A percentile compares a stretch with the other conserved stretches of the same genome.
phyloP scores from a whole-genome alignment of 2,113 vertebrate genomes.

The Arenaria interpres region DNA sequence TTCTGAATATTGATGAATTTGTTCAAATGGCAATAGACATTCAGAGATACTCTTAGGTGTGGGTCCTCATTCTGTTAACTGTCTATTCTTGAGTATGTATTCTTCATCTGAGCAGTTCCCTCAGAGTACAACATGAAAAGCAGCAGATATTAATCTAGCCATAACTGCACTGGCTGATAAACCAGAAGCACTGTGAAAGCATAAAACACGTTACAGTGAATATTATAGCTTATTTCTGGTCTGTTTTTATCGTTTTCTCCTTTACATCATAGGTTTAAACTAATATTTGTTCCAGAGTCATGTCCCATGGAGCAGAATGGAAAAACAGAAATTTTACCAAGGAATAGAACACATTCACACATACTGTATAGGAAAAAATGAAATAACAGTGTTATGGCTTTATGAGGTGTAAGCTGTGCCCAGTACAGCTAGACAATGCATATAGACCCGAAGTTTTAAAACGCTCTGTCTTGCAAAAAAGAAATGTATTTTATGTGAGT shows the following conservation, averaged over 20 bases:
- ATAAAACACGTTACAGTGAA: background rate
- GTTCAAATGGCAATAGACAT: background rate
- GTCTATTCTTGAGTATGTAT: background rate
- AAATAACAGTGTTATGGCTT: conserved; percentile 2
- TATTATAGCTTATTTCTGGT: background rate
- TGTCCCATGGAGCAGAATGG: background rate
- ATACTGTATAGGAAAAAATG: conserved; percentile 5
- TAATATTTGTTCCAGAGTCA: conserved; percentile 7
- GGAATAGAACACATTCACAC: background rate
- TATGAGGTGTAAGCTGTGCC: conserved; percentile 17
- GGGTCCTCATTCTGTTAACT: background rate
- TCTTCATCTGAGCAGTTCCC: background rate
- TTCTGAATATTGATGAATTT: background rate
- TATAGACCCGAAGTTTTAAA: background rate
- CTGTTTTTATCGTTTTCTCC: background rate
- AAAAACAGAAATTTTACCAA: conserved; percentile 35
- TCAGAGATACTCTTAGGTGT: background rate
- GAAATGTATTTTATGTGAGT: background rate
- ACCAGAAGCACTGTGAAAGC: background rate
- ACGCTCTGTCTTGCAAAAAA: background rate
- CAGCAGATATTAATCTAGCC: background rate
- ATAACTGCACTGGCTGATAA: background rate
- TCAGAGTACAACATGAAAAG: background rate
- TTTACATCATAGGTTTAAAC: background rate
- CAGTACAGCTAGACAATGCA: background rate